Conservation (phyloP, 2,113 vertebrate species). For the Microcebus griseorufus region DNA sequence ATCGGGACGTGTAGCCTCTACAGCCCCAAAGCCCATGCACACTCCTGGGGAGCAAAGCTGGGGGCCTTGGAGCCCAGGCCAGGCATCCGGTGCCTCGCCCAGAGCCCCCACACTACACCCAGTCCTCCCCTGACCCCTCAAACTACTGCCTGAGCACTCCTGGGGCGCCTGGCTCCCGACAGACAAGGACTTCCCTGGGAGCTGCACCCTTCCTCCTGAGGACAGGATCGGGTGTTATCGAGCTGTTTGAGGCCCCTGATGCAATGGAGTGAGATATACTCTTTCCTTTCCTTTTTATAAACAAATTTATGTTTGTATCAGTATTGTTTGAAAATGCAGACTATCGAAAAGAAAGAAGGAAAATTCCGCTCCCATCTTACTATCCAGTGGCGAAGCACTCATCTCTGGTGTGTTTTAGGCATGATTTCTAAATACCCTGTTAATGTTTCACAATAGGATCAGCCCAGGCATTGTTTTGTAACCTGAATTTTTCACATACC, state of each 20-base stretch:
- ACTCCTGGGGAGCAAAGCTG: not conserved
- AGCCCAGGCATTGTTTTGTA: not conserved
- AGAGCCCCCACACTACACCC: not conserved
- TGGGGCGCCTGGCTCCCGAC: not conserved
- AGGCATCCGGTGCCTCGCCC: not conserved
- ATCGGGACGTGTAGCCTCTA: not conserved
- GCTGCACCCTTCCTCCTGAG: not conserved
- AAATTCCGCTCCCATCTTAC: not conserved
- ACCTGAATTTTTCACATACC: not conserved
- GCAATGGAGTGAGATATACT: not conserved
- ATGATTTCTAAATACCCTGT: not conserved
- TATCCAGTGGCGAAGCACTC: not conserved
- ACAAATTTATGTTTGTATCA: not conserved
- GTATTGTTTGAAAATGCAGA: not conserved
- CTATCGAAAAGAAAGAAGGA: not conserved
- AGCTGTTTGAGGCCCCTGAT: not conserved
- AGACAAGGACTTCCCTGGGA: not conserved
- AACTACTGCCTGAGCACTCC: not conserved
- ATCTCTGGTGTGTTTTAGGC: not conserved
- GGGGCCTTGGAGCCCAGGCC: too few species aligned
- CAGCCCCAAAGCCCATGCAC: not conserved
- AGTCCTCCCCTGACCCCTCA: not conserved
- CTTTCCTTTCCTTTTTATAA: not conserved
- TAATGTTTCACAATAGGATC: too few species aligned
- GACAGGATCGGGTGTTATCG: too few species aligned